These are phyloP conservation scores for Irena cyanogastra DNA, from an alignment of 2,113 vertebrate genomes.

Conservation along the genomic window DNA sequence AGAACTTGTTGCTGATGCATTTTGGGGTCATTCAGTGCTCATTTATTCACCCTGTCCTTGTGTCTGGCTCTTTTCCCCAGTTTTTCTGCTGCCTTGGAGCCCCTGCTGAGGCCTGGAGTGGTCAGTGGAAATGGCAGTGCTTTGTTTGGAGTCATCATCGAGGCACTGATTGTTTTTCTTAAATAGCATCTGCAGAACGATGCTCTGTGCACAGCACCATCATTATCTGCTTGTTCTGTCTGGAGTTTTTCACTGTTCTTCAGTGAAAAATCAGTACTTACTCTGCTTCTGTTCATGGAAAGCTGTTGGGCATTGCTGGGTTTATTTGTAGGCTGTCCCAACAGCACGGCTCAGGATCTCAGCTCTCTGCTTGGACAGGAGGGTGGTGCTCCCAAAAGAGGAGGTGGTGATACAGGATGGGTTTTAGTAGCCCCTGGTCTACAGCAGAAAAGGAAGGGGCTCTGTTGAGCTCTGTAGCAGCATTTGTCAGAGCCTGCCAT, in stretches of 20 bases:
- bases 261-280: not conserved
- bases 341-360: not conserved
- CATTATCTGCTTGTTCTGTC: not conserved
- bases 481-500: not conserved
- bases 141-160: not conserved
- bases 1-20: not conserved
- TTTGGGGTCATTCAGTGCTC: not conserved
- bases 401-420: not conserved
- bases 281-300: not conserved
- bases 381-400: not conserved
- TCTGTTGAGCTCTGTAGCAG: not conserved
- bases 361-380: not conserved
- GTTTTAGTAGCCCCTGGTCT: not conserved
- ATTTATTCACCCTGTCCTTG: not conserved
- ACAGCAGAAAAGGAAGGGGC: rapidly evolving
- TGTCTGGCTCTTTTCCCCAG: not conserved
- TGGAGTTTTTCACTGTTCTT: not conserved
- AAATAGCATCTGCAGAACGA: not conserved
- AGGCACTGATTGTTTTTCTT: not conserved
- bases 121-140: not conserved
- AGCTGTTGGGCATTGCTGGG: not conserved
- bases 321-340: not conserved
- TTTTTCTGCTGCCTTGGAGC: not conserved
- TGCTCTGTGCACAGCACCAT: not conserved
- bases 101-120: not conserved